A percentile compares a stretch with the other conserved stretches of the same genome.
phyloP scores from a whole-genome alignment of 37 sponge, comb jelly and placozoan genomes.

The Diacarnus erythraeanus region DNA sequence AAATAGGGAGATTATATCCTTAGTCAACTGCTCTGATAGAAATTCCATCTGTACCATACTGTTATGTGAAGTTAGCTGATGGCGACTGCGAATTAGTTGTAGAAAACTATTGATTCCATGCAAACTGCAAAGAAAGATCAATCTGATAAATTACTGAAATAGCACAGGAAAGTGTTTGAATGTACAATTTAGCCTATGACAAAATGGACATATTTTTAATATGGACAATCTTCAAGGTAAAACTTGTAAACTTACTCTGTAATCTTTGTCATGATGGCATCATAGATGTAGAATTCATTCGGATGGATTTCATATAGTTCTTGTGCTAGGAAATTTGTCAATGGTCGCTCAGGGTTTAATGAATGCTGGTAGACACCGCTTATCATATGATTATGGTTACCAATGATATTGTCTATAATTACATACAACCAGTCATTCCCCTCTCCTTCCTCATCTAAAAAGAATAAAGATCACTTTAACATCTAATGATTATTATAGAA shows the following conservation, averaged over 20 bases:
- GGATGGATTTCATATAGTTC: conserved; percentile 30
- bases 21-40: conserved; percentile 46
- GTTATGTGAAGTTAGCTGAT: conserved; percentile 1
- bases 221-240: too few species aligned
- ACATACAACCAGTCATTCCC: conserved; percentile 82
- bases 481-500: too few species aligned
- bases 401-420: conserved; percentile 61
- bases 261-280: conserved; percentile 38
- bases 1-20: conserved; percentile 59
- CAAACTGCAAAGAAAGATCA: conserved; percentile 15
- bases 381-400: conserved; percentile 43
- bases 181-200: not conserved
- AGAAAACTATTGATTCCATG: conserved; percentile 51
- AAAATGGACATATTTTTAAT: not conserved
- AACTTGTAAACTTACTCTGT: conserved; percentile 31
- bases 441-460: conserved; percentile 48
- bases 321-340: conserved; percentile 41
- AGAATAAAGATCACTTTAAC: too few species aligned
- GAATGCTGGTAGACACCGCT: conserved; percentile 39
- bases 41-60: conserved; percentile 10
- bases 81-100: conserved; percentile 64
- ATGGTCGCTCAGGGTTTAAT: too few species aligned
- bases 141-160: not conserved
- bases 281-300: conserved; percentile 20
- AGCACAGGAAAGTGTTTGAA: not conserved